Conservation (phyloP, 1,140 invertebrate species). For the Drosophila biarmipes region DNA sequence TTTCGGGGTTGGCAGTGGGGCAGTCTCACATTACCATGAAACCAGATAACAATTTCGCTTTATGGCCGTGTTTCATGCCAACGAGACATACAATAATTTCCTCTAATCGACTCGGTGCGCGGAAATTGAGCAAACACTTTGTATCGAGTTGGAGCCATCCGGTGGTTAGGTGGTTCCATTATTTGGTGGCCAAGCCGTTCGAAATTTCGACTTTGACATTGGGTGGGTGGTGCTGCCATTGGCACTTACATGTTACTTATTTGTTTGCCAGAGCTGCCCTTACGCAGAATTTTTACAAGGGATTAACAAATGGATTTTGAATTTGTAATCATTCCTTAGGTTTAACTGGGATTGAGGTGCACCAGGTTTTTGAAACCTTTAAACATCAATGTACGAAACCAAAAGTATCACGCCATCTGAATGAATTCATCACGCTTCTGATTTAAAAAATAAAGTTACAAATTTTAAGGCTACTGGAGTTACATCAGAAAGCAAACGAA, state of each 20-base stretch:
- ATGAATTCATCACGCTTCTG: no score
- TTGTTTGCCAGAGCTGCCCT: background rate
- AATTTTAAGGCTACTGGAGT: no score
- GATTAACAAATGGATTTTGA: background rate
- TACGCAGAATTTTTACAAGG: background rate
- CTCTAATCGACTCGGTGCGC: conserved; percentile 70
- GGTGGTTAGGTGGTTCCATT: conserved; percentile 3
- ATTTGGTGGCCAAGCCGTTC: background rate
- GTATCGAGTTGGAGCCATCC: conserved; percentile 5
- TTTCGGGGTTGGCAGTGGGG: conserved; percentile 1
- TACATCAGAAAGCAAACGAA: no score
- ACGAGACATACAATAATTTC: conserved; percentile 76
- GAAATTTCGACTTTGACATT: conserved; percentile 22
- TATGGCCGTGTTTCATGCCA: conserved; percentile 75
- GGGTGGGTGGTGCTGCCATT: conserved; percentile 2
- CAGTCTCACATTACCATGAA: conserved; percentile 65
- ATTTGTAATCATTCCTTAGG: no score
- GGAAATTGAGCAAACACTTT: conserved; percentile 80
- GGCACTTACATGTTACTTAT: background rate
- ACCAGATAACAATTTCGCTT: conserved; percentile 75
- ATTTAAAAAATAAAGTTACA: no score
- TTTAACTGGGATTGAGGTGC: no score
- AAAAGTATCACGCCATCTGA: no score
- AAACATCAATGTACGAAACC: no score
- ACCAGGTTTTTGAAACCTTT: no score